These are phyloP conservation scores for Probosciger aterrimus DNA, from an alignment of 2,113 vertebrate species.

Conservation along the genomic window DNA sequence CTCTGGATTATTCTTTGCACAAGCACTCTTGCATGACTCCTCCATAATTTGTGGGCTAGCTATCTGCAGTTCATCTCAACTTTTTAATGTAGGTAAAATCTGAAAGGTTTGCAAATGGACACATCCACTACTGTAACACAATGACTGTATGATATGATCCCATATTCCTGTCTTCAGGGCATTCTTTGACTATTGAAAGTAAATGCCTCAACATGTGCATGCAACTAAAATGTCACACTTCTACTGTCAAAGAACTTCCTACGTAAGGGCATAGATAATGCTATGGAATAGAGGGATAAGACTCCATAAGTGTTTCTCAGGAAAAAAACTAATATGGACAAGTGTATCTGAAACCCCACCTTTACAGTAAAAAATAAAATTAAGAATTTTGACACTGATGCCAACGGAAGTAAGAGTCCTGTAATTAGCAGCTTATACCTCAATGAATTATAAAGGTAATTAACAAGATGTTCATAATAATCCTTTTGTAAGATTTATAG, in stretches of 20 bases:
- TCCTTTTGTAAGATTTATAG: not conserved
- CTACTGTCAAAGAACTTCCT: not conserved
- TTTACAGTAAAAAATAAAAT: not conserved
- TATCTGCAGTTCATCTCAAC: not conserved
- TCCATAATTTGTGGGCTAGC: not conserved
- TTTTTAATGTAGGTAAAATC: not conserved
- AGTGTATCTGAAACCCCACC: not conserved
- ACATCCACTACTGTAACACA: not conserved
- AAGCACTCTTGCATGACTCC: accelerated
- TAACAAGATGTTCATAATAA: not conserved
- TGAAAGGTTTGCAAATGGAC: not conserved
- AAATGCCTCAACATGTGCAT: not conserved
- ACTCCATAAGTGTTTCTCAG: not conserved
- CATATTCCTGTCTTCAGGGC: not conserved
- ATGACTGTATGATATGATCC: not conserved
- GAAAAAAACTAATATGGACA: not conserved
- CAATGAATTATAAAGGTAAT: not conserved
- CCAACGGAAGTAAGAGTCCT: not conserved
- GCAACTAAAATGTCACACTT: accelerated
- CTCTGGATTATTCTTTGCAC: accelerated
- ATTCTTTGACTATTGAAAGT: not conserved
- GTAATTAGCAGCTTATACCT: not conserved
- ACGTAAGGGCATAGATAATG: accelerated
- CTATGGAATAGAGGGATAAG: not conserved
- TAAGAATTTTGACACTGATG: not conserved